Evolutionary conservation across 2,113 vertebrate species (phyloP).

Genomic region (Trematocara marginatum): DNA sequence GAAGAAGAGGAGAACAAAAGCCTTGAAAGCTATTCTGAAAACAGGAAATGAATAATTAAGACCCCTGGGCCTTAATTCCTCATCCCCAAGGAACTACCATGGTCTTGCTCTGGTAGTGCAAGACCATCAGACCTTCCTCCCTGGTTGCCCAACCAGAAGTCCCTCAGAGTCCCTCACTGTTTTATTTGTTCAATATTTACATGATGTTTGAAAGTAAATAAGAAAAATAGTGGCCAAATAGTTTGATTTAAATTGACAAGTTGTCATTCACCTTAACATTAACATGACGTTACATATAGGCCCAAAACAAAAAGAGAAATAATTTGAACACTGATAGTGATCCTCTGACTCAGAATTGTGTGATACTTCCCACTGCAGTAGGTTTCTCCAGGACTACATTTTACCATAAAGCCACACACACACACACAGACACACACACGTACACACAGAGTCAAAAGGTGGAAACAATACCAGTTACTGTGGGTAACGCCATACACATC

Average conservation of each 20-base stretch:
- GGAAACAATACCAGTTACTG: background rate
- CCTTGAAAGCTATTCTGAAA: background rate
- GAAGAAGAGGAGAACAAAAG: background rate
- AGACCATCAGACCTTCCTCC: background rate
- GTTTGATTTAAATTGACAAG: background rate
- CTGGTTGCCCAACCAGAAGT: background rate
- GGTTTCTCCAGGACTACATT: background rate
- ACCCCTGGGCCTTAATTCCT: background rate
- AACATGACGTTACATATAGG: fast-evolving
- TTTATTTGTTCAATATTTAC: background rate
- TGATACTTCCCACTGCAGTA: background rate
- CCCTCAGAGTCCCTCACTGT: background rate
- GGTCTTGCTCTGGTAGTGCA: background rate
- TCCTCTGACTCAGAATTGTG: background rate
- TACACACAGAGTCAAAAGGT: background rate
- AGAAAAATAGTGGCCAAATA: background rate
- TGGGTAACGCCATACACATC: background rate
- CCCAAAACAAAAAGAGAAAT: background rate
- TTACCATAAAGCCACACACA: background rate
- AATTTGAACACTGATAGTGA: background rate
- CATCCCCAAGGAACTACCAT: background rate
- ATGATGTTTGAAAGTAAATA: background rate
- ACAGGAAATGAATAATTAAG: background rate
- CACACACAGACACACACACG: background rate
- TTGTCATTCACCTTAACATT: background rate